A percentile compares a stretch with the other conserved stretches of the same genome.
Evolutionary conservation across 2,113 vertebrate genomes (phyloP).

Genomic region (Pseudois nayaur): DNA sequence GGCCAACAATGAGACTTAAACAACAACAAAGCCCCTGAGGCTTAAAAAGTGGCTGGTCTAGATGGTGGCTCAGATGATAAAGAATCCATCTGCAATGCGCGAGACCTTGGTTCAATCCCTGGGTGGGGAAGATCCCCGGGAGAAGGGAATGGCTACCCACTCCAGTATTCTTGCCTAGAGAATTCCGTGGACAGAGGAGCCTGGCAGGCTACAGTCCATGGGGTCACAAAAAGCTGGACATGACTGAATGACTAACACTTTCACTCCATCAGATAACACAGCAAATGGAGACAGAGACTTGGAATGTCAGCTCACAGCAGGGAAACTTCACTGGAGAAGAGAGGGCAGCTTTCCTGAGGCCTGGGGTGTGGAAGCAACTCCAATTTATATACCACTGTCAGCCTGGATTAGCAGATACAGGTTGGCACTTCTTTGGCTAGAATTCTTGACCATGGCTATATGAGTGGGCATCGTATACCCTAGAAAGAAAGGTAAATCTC

Average conservation of each 20-base stretch:
- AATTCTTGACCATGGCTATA: neutral
- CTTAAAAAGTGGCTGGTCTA: slow-evolving; percentile 22
- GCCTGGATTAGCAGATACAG: neutral
- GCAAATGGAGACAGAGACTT: neutral
- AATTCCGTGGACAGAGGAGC: neutral
- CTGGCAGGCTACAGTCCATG: neutral
- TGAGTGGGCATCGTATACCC: neutral
- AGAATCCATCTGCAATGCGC: neutral
- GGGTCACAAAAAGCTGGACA: neutral
- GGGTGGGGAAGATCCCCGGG: neutral
- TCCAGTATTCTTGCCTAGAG: neutral
- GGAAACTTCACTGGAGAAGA: neutral
- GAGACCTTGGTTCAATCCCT: neutral
- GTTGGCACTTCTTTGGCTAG: neutral
- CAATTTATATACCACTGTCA: neutral
- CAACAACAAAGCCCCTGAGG: slow-evolving; percentile 21
- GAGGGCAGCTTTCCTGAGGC: neutral
- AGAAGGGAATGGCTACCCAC: neutral
- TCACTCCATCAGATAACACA: neutral
- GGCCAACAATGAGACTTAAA: slow-evolving; percentile 36
- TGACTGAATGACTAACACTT: neutral
- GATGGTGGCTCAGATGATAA: neutral
- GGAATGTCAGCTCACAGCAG: neutral
- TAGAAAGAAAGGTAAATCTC: neutral
- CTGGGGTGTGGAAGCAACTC: neutral